Base-by-base conservation (phyloP, 2,888 invertebrate species). In the Prenolepis imparis region DNA sequence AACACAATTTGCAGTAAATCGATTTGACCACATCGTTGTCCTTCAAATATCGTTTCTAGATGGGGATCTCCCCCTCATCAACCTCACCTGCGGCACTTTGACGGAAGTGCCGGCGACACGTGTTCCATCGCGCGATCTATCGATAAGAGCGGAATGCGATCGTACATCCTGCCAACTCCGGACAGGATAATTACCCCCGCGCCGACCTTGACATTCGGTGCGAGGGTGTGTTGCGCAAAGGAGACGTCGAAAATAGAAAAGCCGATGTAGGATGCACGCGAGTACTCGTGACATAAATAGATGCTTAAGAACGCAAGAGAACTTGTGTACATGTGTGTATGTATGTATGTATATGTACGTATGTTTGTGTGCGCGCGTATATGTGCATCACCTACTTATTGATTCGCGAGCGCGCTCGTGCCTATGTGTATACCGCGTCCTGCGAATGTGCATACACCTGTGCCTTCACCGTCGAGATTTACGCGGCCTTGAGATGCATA, bases 211-310 rank as follows among this genome's bases (percentile, higher is more conserved):
- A 89, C 89, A 90, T 89, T 90, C 89, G 87, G 84, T 83, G 57
- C 72, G 74, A 21, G 59, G 44, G 78, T 44, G 44, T 15, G 52
- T 52, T n/a, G 39, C 82, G 55, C 55, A 52, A 82, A 84, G 87
- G 82, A 86, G 84, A 86, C 85, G 82, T 88, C 85, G 89, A 85
- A 91, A 91, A 90, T 90, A 90, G 90, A 90, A 90, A 89, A 84
- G 86, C 81, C 86, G 83, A 78, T 81, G 77, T 68, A 74, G 90
- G 84, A 90, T 89, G 90, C 90, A 90, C 90, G 90, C 89, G 89
- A 89, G 68, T 86, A 83, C 87, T 88, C 83, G 86, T 82, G 86
- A 89, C 89, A 89, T 75, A 90, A 90, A 89, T 87, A 89, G 90
- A 80, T 59, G 66, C 75, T 80, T 70, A 70, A 84, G 86, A 83